Conservation (phyloP, 2,113 vertebrate species). For the Barbus barbus region DNA sequence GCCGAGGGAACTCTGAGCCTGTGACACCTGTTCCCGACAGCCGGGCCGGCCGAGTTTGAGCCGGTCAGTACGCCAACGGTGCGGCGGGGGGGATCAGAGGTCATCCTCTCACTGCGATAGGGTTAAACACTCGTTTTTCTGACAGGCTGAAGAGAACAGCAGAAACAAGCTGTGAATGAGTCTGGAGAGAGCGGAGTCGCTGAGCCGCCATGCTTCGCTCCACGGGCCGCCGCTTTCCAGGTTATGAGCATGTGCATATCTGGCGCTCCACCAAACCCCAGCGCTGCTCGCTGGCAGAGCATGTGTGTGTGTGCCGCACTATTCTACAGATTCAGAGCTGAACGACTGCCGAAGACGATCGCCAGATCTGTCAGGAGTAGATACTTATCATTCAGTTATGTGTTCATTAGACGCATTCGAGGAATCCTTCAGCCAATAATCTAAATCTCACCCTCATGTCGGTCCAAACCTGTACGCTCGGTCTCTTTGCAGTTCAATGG, state of each 20-base stretch:
- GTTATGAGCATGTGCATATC: slow-evolving; percentile 50
- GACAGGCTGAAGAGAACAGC: slow-evolving; percentile 49
- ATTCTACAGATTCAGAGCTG: not conserved
- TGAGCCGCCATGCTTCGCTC: slow-evolving; percentile 20
- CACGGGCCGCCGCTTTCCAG: slow-evolving; percentile 45
- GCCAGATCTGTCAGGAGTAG: slow-evolving; percentile 22
- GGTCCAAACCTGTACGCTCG: not conserved
- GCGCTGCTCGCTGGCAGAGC: not conserved
- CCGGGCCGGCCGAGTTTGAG: slow-evolving; percentile 40
- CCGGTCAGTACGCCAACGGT: slow-evolving; percentile 38
- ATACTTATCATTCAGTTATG: slow-evolving; percentile 16
- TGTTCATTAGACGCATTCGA: slow-evolving; percentile 17
- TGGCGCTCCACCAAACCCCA: slow-evolving; percentile 29
- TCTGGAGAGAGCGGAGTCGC: slow-evolving; percentile 40
- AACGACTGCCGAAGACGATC: not conserved
- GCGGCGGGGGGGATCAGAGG: slow-evolving; percentile 33
- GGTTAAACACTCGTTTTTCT: slow-evolving; percentile 61
- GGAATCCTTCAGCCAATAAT: not conserved
- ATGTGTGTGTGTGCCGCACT: not conserved
- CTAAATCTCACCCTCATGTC: not conserved
- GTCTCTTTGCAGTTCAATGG: not conserved
- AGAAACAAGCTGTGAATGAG: slow-evolving; percentile 52
- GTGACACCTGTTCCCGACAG: slow-evolving; percentile 67
- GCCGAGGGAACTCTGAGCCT: slow-evolving; percentile 45
- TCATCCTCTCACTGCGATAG: slow-evolving; percentile 51